Conservation (phyloP, 2,113 vertebrate species). For the Caretta caretta region DNA sequence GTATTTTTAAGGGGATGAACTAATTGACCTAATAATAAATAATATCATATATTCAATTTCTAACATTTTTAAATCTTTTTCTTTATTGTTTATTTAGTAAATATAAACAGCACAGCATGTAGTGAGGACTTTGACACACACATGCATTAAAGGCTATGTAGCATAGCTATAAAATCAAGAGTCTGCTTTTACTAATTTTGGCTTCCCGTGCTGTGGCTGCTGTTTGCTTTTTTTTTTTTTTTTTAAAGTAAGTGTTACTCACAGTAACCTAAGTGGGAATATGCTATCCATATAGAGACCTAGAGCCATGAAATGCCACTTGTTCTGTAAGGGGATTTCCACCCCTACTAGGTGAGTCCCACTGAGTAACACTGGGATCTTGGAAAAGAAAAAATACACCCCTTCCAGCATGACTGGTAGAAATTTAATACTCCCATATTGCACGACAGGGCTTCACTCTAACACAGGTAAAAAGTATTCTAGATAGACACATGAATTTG, state of each 20-base stretch:
- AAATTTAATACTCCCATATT: background rate
- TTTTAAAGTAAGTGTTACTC: background rate
- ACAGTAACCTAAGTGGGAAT: background rate
- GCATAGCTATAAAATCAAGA: background rate
- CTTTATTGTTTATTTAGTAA: background rate
- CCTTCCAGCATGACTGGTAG: background rate
- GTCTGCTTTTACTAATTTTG: background rate
- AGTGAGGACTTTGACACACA: background rate
- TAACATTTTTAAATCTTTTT: background rate
- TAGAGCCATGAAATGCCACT: background rate
- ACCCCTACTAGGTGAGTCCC: background rate
- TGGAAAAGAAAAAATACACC: background rate
- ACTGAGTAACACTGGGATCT: background rate
- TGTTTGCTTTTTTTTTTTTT: background rate
- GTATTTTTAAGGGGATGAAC: background rate
- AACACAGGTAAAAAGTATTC: background rate
- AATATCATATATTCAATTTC: background rate
- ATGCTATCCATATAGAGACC: background rate
- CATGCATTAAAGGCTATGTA: background rate
- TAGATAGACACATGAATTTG: background rate
- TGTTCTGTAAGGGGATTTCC: background rate
- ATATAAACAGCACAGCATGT: background rate
- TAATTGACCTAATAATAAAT: background rate
- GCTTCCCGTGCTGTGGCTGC: background rate
- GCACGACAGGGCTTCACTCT: background rate